A percentile compares a stretch with the other conserved stretches of the same genome.
Evolutionary conservation across 1,140 invertebrate genomes (phyloP).

Genomic region (Homarus americanus): DNA sequence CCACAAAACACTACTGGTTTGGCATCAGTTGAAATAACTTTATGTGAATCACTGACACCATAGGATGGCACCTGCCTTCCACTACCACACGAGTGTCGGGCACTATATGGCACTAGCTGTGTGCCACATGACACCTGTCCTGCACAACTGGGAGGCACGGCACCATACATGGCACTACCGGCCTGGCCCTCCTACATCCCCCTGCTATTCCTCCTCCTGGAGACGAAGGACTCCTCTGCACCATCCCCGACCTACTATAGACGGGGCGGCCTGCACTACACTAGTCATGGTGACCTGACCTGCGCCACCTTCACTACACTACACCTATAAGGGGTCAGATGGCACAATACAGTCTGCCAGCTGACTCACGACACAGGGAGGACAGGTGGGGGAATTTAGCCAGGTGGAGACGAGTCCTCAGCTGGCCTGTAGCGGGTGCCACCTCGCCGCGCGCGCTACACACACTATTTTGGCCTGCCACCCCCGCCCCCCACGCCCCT

Average conservation of each 20-base stretch:
- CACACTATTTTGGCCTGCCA: conserved; percentile 65
- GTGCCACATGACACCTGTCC: conserved; percentile 60
- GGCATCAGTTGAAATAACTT: not conserved
- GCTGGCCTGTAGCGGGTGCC: conserved; percentile 50
- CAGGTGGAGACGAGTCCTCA: conserved; percentile 56
- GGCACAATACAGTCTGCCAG: conserved; percentile 30
- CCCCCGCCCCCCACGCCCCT: conserved; percentile 19
- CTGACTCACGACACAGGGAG: conserved; percentile 23
- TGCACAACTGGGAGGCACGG: conserved; percentile 47
- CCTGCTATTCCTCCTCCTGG: no score
- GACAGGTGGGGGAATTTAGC: conserved; percentile 6
- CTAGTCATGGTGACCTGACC: conserved; percentile 49
- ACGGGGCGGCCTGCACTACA: conserved; percentile 17
- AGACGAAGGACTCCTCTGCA: conserved; percentile 2
- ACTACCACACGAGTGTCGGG: conserved; percentile 32
- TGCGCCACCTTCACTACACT: conserved; percentile 23
- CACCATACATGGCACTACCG: conserved; percentile 63
- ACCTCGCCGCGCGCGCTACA: conserved; percentile 63
- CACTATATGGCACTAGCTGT: conserved; percentile 22
- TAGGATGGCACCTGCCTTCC: conserved; percentile 18
- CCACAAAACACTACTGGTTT: conserved; percentile 31
- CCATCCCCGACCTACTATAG: conserved; percentile 32
- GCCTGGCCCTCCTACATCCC: not conserved
- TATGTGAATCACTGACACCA: conserved; percentile 33
- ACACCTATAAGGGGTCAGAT: not conserved